These are phyloP conservation scores for Coenonympha arcania DNA, from an alignment of 2,888 invertebrate genomes.

Conservation along the genomic window DNA sequence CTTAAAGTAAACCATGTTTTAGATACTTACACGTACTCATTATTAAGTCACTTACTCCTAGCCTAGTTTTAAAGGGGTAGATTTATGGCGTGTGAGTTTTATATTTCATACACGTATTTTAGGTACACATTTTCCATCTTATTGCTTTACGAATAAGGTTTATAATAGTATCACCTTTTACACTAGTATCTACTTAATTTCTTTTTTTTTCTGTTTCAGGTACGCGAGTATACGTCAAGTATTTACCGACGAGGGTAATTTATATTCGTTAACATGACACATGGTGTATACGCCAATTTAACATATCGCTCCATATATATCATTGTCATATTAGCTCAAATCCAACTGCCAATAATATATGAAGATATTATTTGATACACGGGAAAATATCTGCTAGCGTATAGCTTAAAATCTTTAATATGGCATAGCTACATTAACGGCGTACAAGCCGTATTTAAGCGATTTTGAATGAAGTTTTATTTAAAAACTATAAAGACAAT, in stretches of 20 bases:
- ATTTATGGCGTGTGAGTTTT: conserved; percentile 35
- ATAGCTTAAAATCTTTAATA: too few species aligned
- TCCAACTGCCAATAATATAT: not conserved
- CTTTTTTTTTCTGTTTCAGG: conserved; percentile 31
- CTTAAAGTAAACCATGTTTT: too few species aligned
- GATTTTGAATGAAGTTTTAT: too few species aligned
- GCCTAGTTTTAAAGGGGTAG: conserved; percentile 35
- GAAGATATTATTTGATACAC: not conserved
- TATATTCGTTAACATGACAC: conserved; percentile 15
- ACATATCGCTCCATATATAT: conserved; percentile 7
- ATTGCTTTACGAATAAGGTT: not conserved
- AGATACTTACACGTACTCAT: too few species aligned
- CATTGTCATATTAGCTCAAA: not conserved
- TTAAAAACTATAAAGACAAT: too few species aligned
- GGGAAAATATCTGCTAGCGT: not conserved
- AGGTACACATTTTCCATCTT: conserved; percentile 4
- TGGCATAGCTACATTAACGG: too few species aligned
- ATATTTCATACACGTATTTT: not conserved
- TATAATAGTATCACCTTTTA: not conserved
- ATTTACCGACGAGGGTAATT: conserved; percentile 20
- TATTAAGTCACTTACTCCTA: not conserved
- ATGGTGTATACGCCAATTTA: conserved; percentile 1
- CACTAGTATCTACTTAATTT: conserved; percentile 5
- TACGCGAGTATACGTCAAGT: conserved; percentile 21
- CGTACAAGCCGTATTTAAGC: too few species aligned